phyloP scores from a whole-genome alignment of 23 tunicate species.

The Trididemnum nubilum region DNA sequence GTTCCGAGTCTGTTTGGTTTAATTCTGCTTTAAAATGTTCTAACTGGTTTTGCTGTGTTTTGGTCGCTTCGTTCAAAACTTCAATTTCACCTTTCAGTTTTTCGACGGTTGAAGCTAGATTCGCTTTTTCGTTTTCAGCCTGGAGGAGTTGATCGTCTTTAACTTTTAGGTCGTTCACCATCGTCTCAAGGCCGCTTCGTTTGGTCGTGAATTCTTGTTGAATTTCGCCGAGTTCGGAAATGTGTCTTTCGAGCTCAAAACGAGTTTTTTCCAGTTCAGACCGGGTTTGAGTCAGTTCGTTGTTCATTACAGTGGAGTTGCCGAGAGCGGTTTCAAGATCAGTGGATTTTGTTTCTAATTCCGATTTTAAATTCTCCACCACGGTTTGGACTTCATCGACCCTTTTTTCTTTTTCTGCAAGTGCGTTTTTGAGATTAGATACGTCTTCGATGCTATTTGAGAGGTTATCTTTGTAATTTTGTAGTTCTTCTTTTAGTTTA shows the following conservation, averaged over 20 bases:
- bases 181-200: constrained; percentile 38
- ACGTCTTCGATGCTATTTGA: constrained; percentile 23
- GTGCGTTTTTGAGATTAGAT: not conserved
- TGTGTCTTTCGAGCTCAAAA: constrained; percentile 42
- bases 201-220: constrained; percentile 35
- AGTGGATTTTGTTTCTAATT: constrained; percentile 23
- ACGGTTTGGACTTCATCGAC: not conserved
- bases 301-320: not conserved
- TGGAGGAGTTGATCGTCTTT: constrained; percentile 7
- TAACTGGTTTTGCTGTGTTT: not conserved
- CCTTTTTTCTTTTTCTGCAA: constrained; percentile 20
- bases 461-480: not conserved
- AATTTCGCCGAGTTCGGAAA: constrained; percentile 36
- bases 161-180: constrained; percentile 8
- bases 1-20: not conserved
- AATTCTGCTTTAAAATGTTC: not conserved
- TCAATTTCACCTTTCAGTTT: not conserved
- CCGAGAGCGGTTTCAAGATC: constrained; percentile 7
- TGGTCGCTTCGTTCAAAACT: not conserved
- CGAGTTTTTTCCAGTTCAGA: constrained; percentile 38
- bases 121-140: constrained; percentile 17
- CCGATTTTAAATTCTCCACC: not conserved
- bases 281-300: constrained; percentile 7
- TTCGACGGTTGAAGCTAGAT: not conserved
- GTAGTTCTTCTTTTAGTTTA: not conserved